Percentiles rank a stretch among this genome's conserved stretches.
Conservation (phyloP, 1,140 invertebrate genomes). For the Drosophila tropicalis region DNA sequence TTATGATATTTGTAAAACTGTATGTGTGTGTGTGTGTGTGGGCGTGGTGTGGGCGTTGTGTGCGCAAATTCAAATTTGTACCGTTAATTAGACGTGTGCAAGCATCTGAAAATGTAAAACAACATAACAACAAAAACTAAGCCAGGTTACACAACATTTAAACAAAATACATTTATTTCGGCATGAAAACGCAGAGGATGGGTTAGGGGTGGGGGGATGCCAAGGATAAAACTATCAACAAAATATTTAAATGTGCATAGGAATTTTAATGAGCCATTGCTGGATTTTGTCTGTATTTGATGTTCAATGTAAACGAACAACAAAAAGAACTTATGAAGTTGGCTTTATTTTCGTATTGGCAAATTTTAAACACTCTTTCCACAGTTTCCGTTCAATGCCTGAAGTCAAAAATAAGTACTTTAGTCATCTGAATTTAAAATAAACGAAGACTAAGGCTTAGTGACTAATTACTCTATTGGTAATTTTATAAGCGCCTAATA, state of each 20-base stretch:
- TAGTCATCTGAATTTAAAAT: no score
- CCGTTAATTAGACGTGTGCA: conserved; percentile 50
- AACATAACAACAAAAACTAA: conserved; percentile 15
- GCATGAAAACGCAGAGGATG: background rate
- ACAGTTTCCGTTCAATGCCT: no score
- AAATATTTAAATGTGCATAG: conserved; percentile 13
- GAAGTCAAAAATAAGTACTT: no score
- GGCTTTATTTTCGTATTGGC: no score
- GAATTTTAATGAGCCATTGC: conserved; percentile 22
- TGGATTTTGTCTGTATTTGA: background rate
- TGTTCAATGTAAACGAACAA: background rate
- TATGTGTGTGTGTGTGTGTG: background rate
- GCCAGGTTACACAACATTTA: conserved; percentile 14
- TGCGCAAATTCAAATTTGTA: conserved; percentile 16
- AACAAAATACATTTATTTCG: conserved; percentile 19
- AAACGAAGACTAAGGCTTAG: no score
- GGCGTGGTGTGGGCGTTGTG: background rate
- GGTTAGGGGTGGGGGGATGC: background rate
- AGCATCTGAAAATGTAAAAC: conserved; percentile 17
- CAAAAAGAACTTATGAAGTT: no score
- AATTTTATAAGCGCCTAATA: no score
- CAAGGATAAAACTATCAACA: conserved; percentile 3
- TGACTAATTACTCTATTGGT: no score
- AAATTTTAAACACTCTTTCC: no score
- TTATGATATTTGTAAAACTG: background rate